phyloP scores from a whole-genome alignment of 2,888 invertebrate genomes.

The Oligia fasciuncula region DNA sequence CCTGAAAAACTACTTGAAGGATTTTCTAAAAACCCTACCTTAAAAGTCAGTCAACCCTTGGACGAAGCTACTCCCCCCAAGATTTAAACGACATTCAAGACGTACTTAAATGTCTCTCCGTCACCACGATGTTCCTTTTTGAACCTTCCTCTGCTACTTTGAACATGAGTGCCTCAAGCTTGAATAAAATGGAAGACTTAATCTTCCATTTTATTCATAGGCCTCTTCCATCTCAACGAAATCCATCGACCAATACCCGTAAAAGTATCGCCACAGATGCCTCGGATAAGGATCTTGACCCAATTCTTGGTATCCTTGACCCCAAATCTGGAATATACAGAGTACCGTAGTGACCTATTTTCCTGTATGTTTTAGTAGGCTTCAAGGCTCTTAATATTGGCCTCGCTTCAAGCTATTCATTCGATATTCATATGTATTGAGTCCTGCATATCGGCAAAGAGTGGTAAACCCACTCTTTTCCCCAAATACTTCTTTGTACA shows the following conservation, averaged over 20 bases:
- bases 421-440: conserved; percentile 10
- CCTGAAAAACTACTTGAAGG: background rate
- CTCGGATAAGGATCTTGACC: conserved; percentile 15
- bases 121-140: background rate
- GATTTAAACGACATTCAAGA: background rate
- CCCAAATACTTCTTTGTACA: background rate
- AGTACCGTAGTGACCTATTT: conserved; percentile 41
- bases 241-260: background rate
- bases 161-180: background rate
- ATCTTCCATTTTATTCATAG: conserved; percentile 3
- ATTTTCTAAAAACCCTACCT: background rate
- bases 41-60: background rate
- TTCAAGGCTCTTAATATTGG: conserved; percentile 22
- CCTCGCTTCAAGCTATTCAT: background rate
- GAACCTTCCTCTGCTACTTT: background rate
- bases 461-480: too few species aligned
- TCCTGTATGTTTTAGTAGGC: conserved; percentile 25
- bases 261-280: background rate
- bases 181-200: background rate
- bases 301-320: conserved; percentile 39
- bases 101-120: background rate
- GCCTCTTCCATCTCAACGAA: conserved; percentile 2
- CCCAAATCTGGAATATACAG: background rate
- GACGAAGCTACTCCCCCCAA: background rate
- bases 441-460: background rate